Evolutionary conservation across 2,888 invertebrate species (phyloP).

Genomic region (Asteroscopus sphinx): DNA sequence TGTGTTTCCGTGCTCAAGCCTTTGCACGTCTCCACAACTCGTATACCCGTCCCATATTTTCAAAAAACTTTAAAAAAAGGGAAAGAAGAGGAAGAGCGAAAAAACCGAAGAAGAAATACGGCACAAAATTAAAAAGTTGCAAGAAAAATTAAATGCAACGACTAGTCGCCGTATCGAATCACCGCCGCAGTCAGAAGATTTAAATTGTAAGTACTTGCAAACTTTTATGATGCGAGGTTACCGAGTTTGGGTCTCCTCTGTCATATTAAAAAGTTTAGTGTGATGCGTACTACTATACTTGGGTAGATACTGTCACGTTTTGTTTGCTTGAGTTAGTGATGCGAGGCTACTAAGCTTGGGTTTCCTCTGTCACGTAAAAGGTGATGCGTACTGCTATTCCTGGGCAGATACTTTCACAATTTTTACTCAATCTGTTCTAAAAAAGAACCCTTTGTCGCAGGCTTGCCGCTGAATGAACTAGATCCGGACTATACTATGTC

Average conservation of each 20-base stretch:
- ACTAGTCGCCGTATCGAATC: neutral
- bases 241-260: no score
- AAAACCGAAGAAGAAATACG: neutral
- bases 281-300: no score
- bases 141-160: neutral
- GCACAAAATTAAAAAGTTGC: neutral
- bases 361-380: no score
- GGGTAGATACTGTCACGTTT: no score
- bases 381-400: constrained; percentile 6
- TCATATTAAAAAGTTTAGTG: no score
- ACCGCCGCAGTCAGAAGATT: neutral
- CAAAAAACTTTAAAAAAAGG: neutral
- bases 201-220: neutral
- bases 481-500: no score
- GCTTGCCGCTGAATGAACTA: no score
- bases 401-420: constrained; percentile 3
- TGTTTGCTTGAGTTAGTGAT: no score
- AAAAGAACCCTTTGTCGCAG: neutral
- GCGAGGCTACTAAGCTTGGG: no score
- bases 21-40: constrained; percentile 8
- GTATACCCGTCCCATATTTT: neutral
- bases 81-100: constrained; percentile 1
- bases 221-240: neutral
- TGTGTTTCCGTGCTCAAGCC: constrained; percentile 5
- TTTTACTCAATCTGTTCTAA: neutral